A percentile compares a stretch with the other conserved stretches of the same genome.
These are phyloP conservation scores for Caprella mutica DNA, from an alignment of 2,888 invertebrate genomes.

Conservation along the genomic window DNA sequence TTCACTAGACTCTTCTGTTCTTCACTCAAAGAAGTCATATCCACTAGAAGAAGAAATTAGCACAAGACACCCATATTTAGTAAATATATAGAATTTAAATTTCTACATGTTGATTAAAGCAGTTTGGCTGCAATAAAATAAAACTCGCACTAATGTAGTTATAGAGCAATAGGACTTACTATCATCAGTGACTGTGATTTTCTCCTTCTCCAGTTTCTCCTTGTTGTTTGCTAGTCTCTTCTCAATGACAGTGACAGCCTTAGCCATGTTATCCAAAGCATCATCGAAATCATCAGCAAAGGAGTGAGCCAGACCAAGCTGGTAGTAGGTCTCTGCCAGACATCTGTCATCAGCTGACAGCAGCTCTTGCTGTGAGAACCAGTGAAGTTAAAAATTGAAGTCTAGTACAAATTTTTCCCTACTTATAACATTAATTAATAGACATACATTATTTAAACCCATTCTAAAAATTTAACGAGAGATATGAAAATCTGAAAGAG, in stretches of 20 bases:
- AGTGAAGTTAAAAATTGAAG: too few species aligned
- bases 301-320: constrained; percentile 73
- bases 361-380: constrained; percentile 25
- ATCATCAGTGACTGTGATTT: constrained; percentile 1
- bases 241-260: constrained; percentile 61
- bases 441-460: too few species aligned
- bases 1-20: constrained; percentile 52
- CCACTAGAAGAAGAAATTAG: neutral
- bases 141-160: neutral
- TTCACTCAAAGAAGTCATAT: constrained; percentile 30
- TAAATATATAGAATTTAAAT: too few species aligned
- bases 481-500: too few species aligned
- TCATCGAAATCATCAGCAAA: constrained; percentile 64
- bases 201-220: constrained; percentile 43
- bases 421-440: too few species aligned
- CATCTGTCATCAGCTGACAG: constrained; percentile 51
- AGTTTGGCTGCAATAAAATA: neutral
- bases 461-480: too few species aligned
- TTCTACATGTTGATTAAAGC: neutral
- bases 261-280: constrained; percentile 62
- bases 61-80: too few species aligned
- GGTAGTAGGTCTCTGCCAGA: constrained; percentile 77
- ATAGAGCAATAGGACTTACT: neutral
- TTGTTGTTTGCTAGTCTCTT: constrained; percentile 49
- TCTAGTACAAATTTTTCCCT: neutral